phyloP scores from a whole-genome alignment of 2,797 vertebrate species.

The Octomys mimax region DNA sequence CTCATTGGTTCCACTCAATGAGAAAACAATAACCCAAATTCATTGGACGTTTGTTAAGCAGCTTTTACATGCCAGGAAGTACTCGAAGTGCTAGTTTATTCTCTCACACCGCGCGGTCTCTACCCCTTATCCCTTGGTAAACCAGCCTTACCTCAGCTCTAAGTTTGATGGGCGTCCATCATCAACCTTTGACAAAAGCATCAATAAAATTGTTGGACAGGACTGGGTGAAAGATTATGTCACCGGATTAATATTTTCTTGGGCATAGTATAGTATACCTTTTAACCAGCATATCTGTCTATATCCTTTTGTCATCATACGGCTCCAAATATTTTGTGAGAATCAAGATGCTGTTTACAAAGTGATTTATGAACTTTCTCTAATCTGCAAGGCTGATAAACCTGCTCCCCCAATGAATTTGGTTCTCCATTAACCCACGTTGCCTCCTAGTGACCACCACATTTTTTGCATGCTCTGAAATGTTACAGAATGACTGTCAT shows the following conservation, averaged over 20 bases:
- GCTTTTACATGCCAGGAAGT: background rate
- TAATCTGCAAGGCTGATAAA: background rate
- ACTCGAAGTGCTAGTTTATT: background rate
- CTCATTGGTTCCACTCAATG: background rate
- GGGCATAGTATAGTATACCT: background rate
- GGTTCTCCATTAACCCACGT: conserved; percentile 64
- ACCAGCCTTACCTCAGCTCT: background rate
- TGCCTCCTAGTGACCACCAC: conserved; percentile 69
- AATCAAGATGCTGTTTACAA: background rate
- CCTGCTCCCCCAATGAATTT: background rate
- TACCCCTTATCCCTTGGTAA: background rate
- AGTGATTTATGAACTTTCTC: conserved; percentile 9
- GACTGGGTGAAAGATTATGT: background rate
- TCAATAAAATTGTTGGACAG: background rate
- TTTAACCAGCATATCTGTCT: background rate
- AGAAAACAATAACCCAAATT: background rate
- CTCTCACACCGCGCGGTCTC: background rate
- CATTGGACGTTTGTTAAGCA: background rate
- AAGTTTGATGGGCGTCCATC: background rate
- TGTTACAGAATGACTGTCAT: background rate
- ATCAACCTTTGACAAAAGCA: background rate
- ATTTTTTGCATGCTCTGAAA: conserved; percentile 3
- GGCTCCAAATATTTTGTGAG: conserved; percentile 8
- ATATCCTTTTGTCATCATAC: background rate
- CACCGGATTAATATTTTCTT: background rate